Evolutionary conservation across 2,797 vertebrate genomes (phyloP), one percentile per base, ranked within the genome.

Genomic region (Vireo griseus): DNA sequence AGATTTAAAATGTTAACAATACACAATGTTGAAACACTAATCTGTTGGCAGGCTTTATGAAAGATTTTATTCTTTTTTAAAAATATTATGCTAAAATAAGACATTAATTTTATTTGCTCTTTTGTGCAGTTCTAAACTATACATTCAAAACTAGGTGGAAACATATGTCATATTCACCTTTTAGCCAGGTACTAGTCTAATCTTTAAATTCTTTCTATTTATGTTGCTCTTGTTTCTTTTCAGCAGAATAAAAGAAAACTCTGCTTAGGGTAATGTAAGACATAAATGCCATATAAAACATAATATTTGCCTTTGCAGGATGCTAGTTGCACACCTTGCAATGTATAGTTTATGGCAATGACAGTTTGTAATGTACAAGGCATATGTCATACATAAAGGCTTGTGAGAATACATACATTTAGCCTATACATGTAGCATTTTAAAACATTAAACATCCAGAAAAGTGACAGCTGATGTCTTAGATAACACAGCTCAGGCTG

Each of bases 391-490:
- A 58, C 39, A 63, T 26, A 78, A 92, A 94, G 8, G 16, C 59
- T 52, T 82, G 21, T 73, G 33, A 81, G 18, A 13, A 42, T 39
- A 69, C 24, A 39, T 54, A 29, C 1, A 68, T 83, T 94, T 95
- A 48, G 28, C 61, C 20, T 83, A 51, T 48, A 35, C 5, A 17
- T 18, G 28, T 69, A 85, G n/a, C 14, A 51, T 83, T 94, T 74
- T 80, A 65, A 74, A 87, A 51, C 21, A 57, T 39, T 79, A 61
- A 54, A 50, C 74, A 92, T 17, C 45, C 44, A 48, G 33, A 7
- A 47, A 90, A 80, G 54, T 68, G 85, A 22, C 76, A 92, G 62
- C 25, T 92, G 79, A 87, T 87, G n/a, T 61, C 72, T 83, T 89
- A 94, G 75, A 71, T 83, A 95, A 80, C 61, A 87, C 29, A 75